These are phyloP conservation scores for Leucophenga varia DNA, from an alignment of 1,140 invertebrate genomes.

Conservation along the genomic window DNA sequence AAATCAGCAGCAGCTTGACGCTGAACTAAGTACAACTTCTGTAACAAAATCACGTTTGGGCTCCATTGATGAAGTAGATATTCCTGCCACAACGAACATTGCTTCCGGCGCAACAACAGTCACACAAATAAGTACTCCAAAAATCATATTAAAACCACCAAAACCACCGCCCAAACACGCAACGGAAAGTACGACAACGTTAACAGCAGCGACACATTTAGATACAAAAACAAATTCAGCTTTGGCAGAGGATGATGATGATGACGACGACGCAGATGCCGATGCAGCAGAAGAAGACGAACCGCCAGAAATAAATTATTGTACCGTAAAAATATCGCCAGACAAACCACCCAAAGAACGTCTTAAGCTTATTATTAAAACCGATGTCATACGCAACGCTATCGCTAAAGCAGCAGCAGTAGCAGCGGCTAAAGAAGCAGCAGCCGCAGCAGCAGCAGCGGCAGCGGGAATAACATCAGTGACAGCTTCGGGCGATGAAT, in stretches of 20 bases:
- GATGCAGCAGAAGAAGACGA: constrained; percentile 46
- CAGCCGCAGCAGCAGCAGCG: constrained; percentile 23
- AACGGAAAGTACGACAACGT: too few species aligned
- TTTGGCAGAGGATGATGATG: constrained; percentile 14
- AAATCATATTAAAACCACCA: constrained; percentile 45
- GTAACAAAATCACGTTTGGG: constrained; percentile 14
- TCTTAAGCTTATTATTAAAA: constrained; percentile 51
- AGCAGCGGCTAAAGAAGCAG: constrained; percentile 22
- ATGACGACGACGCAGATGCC: constrained; percentile 37
- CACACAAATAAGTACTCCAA: constrained; percentile 39
- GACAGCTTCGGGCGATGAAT: not conserved
- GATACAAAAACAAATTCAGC: not conserved
- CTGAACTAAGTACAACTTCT: constrained; percentile 3
- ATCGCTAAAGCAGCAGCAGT: constrained; percentile 47
- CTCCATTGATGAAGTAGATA: constrained; percentile 14
- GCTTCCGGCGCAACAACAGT: constrained; percentile 11
- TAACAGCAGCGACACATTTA: too few species aligned
- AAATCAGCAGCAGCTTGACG: constrained; percentile 11
- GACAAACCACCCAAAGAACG: constrained; percentile 58
- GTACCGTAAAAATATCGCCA: constrained; percentile 58
- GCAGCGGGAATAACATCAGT: constrained; percentile 10
- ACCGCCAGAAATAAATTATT: constrained; percentile 55
- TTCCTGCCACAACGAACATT: constrained; percentile 1
- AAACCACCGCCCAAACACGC: constrained; percentile 25
- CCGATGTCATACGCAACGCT: constrained; percentile 51